Percentiles rank a stretch among this genome's conserved stretches.
Conservation (phyloP, 2,797 vertebrate species). For the Danio jaintianensis region DNA sequence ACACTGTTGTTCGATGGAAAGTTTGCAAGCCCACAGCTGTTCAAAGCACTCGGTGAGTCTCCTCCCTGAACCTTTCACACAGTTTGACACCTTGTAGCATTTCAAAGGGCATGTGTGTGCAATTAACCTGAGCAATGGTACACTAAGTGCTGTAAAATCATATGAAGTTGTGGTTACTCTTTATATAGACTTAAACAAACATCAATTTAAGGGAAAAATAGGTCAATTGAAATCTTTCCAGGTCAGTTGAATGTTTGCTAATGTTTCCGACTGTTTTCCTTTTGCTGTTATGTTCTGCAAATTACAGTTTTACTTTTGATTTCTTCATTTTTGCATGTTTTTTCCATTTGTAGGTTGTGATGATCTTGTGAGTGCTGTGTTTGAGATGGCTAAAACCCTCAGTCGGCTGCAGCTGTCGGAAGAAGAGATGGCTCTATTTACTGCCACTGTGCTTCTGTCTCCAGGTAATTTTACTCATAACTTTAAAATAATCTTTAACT, state of each 20-base stretch:
- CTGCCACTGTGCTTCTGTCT: slow-evolving; percentile 87
- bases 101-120: slow-evolving; percentile 19
- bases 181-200: slow-evolving; percentile 25
- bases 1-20: slow-evolving; percentile 90
- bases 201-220: not conserved
- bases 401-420: slow-evolving; percentile 87
- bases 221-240: not conserved
- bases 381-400: slow-evolving; percentile 86
- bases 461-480: slow-evolving; percentile 76
- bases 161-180: not conserved
- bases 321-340: not conserved
- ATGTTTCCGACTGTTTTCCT: not conserved
- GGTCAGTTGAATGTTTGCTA: slow-evolving; percentile 9
- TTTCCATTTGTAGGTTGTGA: slow-evolving; percentile 82
- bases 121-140: slow-evolving; percentile 4
- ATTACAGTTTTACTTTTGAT: slow-evolving; percentile 5
- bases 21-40: slow-evolving; percentile 84
- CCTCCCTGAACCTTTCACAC: not conserved
- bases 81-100: not conserved
- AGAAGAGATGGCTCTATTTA: slow-evolving; percentile 90
- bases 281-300: not conserved
- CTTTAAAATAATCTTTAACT: slow-evolving; percentile 5
- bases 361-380: slow-evolving; percentile 85
- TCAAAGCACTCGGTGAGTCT: slow-evolving; percentile 89
- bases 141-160: slow-evolving; percentile 18